Percentiles rank a stretch among this genome's conserved stretches.
phyloP scores from a whole-genome alignment of 2,888 invertebrate species.

The Ephialtes manifestator region DNA sequence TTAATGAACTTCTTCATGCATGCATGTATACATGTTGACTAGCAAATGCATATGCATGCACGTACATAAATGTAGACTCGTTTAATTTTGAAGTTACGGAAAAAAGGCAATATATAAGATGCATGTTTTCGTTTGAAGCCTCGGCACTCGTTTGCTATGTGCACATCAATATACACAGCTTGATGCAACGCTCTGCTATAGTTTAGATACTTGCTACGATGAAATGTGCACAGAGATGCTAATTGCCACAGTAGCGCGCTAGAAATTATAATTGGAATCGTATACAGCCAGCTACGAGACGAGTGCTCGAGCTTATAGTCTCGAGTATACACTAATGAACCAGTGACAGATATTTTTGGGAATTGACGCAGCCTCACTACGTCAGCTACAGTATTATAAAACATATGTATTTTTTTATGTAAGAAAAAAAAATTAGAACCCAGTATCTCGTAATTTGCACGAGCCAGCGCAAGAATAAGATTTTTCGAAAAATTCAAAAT shows the following conservation, averaged over 20 bases:
- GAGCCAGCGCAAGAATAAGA: too few relatives aligned
- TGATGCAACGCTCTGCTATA: not conserved
- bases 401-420: too few relatives aligned
- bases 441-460: too few relatives aligned
- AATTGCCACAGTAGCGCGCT: slow-evolving; percentile 27
- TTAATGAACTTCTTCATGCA: not conserved
- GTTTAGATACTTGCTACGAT: not conserved
- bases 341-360: not conserved
- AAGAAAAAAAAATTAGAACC: too few relatives aligned
- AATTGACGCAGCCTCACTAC: not conserved
- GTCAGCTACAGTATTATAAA: too few relatives aligned
- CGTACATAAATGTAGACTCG: not conserved
- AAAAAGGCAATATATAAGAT: slow-evolving; percentile 38
- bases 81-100: slow-evolving; percentile 26
- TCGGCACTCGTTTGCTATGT: not conserved
- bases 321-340: slow-evolving; percentile 15
- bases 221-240: slow-evolving; percentile 23
- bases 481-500: too few relatives aligned
- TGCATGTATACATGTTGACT: not conserved
- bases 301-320: slow-evolving; percentile 2
- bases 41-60: slow-evolving; percentile 31
- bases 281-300: slow-evolving; percentile 31
- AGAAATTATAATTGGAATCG: slow-evolving; percentile 55
- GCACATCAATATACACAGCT: slow-evolving; percentile 1
- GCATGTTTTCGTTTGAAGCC: slow-evolving; percentile 30